Base-by-base conservation (phyloP, 2,888 invertebrate genomes). In the Clivina fossor region DNA sequence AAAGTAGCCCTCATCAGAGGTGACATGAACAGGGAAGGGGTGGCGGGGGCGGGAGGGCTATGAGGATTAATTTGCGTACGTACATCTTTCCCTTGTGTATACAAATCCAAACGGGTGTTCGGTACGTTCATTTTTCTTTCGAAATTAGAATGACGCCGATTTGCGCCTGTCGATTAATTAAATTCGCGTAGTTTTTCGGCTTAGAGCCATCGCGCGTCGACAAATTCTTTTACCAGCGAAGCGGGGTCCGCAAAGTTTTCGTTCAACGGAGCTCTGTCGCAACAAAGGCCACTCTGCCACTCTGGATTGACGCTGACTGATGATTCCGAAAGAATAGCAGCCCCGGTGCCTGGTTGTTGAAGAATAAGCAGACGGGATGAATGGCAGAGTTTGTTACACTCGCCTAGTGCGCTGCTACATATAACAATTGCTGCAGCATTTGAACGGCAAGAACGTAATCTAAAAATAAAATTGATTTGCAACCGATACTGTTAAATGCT, bases 281-380 rank as follows among this genome's bases (percentile, higher is more conserved):
- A 68, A 71, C 71, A 71, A 71, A 69, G 66, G 68, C 62, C 65
- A 61, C 63, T 66, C 68, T 68, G 68, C 28, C 30, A 22, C 38
- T 22, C 69, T 68, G 71, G 71, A 71, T 69, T 73, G 73, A 73
- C 73, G 72, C 69, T 73, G 72, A 73, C 72, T 72, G 72, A 73
- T 73, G 71, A 69, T 71, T 67, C 67, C 64, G 66, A 70, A 72
- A 72, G 44, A 55, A 71, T 70, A 71, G n/a, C n/a, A n/a, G n/a
- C n/a, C n/a, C n/a, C n/a, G n/a, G n/a, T n/a, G n/a, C n/a, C 70
- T 69, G 68, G 68, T 67, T 65, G 64, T 63, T 66, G 64, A 68
- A 71, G 69, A 70, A 69, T 70, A 69, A 71, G 68, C 69, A 69
- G 70, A 71, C n/a, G n/a, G n/a, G n/a, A n/a, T 71, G 69, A 71